These are phyloP conservation scores for Potorous gilbertii DNA, from an alignment of 2,797 vertebrate genomes.

Conservation along the genomic window DNA sequence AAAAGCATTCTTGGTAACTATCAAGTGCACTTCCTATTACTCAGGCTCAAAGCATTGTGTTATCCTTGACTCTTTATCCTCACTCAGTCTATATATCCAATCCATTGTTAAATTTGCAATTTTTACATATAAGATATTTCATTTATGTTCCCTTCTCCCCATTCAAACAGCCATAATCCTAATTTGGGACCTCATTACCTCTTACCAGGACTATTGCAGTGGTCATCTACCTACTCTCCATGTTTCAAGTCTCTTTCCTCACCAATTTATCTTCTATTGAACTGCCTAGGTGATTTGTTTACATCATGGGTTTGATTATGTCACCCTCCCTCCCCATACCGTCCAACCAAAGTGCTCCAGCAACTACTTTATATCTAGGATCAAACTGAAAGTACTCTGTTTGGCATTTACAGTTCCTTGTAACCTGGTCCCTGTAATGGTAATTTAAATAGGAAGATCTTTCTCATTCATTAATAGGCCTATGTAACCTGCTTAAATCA, in stretches of 20 bases:
- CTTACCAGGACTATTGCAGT: not conserved
- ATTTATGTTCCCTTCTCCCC: not conserved
- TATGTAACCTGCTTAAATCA: no score
- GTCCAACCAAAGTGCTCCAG: not conserved
- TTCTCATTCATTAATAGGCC: no score
- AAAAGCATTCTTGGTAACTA: not conserved
- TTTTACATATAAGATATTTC: not conserved
- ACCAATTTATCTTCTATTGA: no score
- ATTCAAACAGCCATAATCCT: not conserved
- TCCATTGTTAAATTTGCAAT: not conserved
- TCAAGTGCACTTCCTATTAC: not conserved
- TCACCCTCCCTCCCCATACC: not conserved
- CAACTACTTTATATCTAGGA: not conserved
- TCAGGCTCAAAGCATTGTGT: not conserved
- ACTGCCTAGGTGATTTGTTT: not conserved
- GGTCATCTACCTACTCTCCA: no score
- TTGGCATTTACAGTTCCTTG: not conserved
- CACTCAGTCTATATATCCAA: not conserved
- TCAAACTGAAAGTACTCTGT: not conserved
- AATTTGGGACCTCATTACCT: not conserved
- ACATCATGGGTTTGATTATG: not conserved
- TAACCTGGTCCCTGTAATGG: not conserved
- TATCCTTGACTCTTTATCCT: not conserved
- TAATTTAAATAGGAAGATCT: no score
- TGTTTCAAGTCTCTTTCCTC: no score